Conservation (phyloP, 2,113 vertebrate genomes). For the Saguinus imperator region DNA sequence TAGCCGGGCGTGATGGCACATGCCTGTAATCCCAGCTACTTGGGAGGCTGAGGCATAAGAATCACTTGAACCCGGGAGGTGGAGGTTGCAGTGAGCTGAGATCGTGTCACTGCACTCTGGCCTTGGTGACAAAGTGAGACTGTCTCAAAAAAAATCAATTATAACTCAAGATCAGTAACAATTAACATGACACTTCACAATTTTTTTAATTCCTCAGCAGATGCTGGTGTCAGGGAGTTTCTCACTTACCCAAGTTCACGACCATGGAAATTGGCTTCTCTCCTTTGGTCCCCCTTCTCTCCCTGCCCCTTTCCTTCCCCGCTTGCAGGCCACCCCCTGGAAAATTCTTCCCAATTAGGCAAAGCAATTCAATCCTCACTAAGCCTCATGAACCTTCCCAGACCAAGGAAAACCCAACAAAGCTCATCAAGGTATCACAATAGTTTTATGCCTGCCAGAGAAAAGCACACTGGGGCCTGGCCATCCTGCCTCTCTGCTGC, state of each 20-base stretch:
- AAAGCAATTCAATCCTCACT: not conserved
- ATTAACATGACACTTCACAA: not conserved
- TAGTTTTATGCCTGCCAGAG: not conserved
- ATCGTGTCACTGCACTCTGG: too few relatives aligned
- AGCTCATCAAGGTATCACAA: not conserved
- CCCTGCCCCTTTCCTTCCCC: not conserved
- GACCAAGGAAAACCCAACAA: not conserved
- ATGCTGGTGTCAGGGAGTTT: not conserved
- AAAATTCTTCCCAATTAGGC: not conserved
- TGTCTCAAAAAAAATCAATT: too few relatives aligned
- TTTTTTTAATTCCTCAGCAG: constrained; percentile 5
- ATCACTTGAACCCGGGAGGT: too few relatives aligned
- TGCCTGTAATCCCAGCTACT: too few relatives aligned
- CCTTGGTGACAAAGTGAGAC: too few relatives aligned
- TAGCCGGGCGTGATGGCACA: too few relatives aligned
- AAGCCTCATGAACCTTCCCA: not conserved
- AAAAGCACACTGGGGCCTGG: not conserved
- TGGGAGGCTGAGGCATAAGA: too few relatives aligned
- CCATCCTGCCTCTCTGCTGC: not conserved
- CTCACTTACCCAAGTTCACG: not conserved
- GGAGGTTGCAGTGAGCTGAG: too few relatives aligned
- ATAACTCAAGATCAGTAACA: not conserved
- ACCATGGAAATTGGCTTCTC: not conserved
- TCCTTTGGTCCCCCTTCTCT: not conserved
- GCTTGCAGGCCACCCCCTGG: not conserved